Percentiles rank a stretch among this genome's conserved stretches.
Evolutionary conservation across 2,888 invertebrate species (phyloP).

Genomic region (Branchellion lobata): DNA sequence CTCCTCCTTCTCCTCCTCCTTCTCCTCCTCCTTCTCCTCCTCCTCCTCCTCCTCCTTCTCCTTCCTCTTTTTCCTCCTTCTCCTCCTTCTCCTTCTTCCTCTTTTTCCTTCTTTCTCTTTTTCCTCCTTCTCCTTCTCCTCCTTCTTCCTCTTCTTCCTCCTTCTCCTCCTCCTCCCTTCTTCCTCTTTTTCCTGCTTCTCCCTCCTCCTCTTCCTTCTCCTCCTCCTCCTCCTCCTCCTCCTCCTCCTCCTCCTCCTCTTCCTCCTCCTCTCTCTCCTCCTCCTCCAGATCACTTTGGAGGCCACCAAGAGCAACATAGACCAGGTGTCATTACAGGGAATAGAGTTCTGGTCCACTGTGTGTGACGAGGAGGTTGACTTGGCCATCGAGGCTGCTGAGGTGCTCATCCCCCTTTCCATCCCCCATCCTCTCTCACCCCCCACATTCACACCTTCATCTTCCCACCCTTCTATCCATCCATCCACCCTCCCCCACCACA

Average conservation of each 20-base stretch:
- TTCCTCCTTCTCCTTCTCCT: background rate
- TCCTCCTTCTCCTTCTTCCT: no score
- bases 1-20: no score
- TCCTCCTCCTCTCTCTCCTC: background rate
- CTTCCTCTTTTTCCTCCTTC: background rate
- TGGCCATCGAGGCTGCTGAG: slow-evolving; percentile 80
- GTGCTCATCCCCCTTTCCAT: slow-evolving; percentile 53
- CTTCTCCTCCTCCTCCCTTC: no score
- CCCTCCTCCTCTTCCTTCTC: no score
- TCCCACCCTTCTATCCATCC: background rate
- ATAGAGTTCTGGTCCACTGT: slow-evolving; percentile 99
- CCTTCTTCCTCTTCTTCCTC: background rate
- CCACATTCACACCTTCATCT: background rate
- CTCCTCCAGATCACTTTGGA: slow-evolving; percentile 80
- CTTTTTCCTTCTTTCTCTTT: background rate
- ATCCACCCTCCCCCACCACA: background rate
- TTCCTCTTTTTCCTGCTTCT: no score
- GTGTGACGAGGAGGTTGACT: slow-evolving; percentile 96
- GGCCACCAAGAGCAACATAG: slow-evolving; percentile 94
- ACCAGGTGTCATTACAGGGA: slow-evolving; percentile 93
- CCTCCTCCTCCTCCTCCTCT: background rate
- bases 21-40: background rate
- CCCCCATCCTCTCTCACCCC: background rate
- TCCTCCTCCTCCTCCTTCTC: no score
- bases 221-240: no score